Evolutionary conservation across 2,113 vertebrate species (phyloP), one percentile per base, ranked within the genome.

Genomic region (Pseudorectes ferrugineus): DNA sequence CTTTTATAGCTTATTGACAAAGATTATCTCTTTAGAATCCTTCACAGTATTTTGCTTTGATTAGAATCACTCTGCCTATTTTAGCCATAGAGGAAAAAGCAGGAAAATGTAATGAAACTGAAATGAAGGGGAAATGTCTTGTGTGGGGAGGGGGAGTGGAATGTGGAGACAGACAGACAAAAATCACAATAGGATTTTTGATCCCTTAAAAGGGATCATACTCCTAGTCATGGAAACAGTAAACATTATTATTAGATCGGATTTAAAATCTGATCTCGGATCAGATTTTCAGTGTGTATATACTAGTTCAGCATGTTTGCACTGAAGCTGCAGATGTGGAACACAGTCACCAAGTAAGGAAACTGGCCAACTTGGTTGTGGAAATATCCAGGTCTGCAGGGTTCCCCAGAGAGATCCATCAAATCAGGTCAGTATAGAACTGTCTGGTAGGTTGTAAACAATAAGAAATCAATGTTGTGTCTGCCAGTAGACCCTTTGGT

Each of bases 341-440:
- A 55, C 72, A 45, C 54, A 65, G 91, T 97, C 67, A n/a, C 93
- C 81, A 95, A 80, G 85, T 75, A 96, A 95, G 72, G 55, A 85
- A 97, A 94, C 81, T 96, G 96, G 92, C 88, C 96, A 97, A 67
- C 89, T 97, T 97, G 96, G 80, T 52, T 85, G 84, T 96, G 95
- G 95, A 97, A 97, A 95, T 97, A 96, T 97, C 96, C 93, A 95
- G 95, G 96, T 92, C 97, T 98, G 95, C 95, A 97, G 95, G 93
- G 95, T n/a, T 48, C 97, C 95, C 97, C 94, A 79, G 78, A 88
- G 97, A 97, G 95, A 97, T 96, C 96, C 96, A 96, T 98, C 96
- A 96, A 93, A 97, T 96, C 96, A 76, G 88, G 97, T 96, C 97
- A 96, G 91, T 95, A 96, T 95, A 92, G 97, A 98, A 92, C 95